These are phyloP conservation scores for Zygothrica quintamaculata DNA, from an alignment of 2,888 invertebrate genomes.

Conservation along the genomic window DNA sequence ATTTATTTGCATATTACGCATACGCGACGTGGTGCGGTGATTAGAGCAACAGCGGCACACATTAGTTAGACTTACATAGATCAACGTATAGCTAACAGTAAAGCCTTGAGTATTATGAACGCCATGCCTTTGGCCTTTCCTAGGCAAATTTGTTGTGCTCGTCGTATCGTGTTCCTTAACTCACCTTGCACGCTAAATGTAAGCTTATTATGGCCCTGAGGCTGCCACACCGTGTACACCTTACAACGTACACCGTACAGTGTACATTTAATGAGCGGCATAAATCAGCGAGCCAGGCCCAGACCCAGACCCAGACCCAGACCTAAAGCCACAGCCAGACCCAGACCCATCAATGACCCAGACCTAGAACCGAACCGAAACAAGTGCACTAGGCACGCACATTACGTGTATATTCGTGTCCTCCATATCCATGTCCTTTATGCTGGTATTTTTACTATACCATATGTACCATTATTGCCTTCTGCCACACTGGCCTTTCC, in stretches of 20 bases:
- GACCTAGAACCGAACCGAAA: constrained; percentile 5
- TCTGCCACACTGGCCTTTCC: background rate
- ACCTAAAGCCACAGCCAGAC: background rate
- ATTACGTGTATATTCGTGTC: background rate
- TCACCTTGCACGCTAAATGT: constrained; percentile 63
- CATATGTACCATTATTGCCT: too few relatives aligned
- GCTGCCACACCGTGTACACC: constrained; percentile 5
- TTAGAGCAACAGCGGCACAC: constrained; percentile 36
- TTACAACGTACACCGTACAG: constrained; percentile 14
- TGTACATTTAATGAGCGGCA: constrained; percentile 71
- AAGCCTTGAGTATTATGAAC: constrained; percentile 37
- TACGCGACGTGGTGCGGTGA: constrained; percentile 50
- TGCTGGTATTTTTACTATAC: too few relatives aligned
- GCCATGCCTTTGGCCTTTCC: constrained; percentile 47
- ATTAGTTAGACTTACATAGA: constrained; percentile 50
- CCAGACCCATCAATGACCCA: background rate
- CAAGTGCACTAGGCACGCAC: constrained; percentile 56
- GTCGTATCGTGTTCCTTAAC: constrained; percentile 37
- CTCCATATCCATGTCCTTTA: constrained; percentile 1
- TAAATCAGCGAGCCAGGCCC: constrained; percentile 65
- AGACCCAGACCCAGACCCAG: constrained; percentile 23
- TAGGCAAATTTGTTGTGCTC: constrained; percentile 28
- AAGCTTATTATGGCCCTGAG: constrained; percentile 45
- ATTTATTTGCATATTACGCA: constrained; percentile 75
- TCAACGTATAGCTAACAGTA: constrained; percentile 3